Evolutionary conservation across 35 echinoderm and acorn worm species (phyloP), one percentile per base, ranked within the genome.

Genomic region (Patiria miniata): DNA sequence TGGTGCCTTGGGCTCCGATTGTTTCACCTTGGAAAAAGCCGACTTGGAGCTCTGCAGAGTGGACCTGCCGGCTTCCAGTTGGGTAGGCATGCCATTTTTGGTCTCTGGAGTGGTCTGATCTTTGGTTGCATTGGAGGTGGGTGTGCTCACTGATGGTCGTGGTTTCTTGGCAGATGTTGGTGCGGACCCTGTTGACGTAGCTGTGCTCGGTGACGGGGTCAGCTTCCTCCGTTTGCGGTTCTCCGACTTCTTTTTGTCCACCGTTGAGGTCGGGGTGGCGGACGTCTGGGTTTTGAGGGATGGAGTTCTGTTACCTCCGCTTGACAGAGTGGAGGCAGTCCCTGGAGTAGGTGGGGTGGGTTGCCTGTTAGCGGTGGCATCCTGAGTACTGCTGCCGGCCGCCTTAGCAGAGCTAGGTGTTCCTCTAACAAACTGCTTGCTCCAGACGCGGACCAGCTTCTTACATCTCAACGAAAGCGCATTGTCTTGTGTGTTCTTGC

Each of bases 161-260:
- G 26, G 26, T 73, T 73, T 73, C 65, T 73, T 73, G 15, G 65
- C 26, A 23, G 34, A 32, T 10, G 26, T 73, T 36, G 65, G 19
- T 73, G 65, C 34, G 21, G 65, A 73, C 65, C 65, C 65, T 73
- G 65, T 73, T 32, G 65, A 30, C 2, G 65, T 6, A 7, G 34
- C 26, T 32, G 54, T 18, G 37, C 54, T 58, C 33, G 55, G 82
- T 5, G 90, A 79, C 1, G 77, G 33, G n/a, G 39, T 92, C 18
- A 39, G 85, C 84, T 92, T 92, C 90, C 90, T 87, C 37, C 90
- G 47, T 61, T 92, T 92, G 2, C 85, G 10, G 59, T 92, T 92
- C 50, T 92, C 90, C 39, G 78, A 87, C 57, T 86, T 87, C 44
- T 85, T 83, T 87, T 92, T 73, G 81, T 92, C 90, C 83, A 92